phyloP scores from a whole-genome alignment of 2,797 vertebrate genomes.

The Valencia hispanica region DNA sequence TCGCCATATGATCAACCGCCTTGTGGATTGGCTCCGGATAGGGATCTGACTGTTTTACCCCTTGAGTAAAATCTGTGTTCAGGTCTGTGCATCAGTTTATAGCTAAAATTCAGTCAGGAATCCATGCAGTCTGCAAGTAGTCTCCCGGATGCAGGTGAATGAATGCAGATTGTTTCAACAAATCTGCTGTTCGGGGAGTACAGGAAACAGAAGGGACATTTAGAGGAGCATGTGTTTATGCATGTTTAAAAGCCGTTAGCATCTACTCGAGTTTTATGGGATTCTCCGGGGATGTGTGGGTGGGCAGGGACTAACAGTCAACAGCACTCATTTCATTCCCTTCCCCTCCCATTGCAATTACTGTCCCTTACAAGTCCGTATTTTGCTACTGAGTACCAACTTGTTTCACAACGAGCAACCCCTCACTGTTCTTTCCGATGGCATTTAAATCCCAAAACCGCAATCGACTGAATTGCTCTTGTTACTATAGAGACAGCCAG shows the following conservation, averaged over 20 bases:
- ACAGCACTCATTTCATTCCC: conserved; percentile 41
- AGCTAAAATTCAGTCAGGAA: conserved; percentile 6
- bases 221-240: conserved; percentile 48
- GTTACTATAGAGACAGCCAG: conserved; percentile 59
- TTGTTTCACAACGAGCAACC: conserved; percentile 34
- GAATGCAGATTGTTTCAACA: conserved; percentile 15
- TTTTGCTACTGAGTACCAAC: conserved; percentile 45
- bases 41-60: conserved; percentile 24
- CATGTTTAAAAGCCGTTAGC: conserved; percentile 55
- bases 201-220: conserved; percentile 33
- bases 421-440: conserved; percentile 36
- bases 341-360: conserved; percentile 46
- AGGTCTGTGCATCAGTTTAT: neutral
- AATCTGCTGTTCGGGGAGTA: conserved; percentile 16
- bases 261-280: conserved; percentile 39
- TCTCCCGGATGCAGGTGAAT: conserved; percentile 12
- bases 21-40: neutral
- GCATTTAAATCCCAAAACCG: conserved; percentile 45
- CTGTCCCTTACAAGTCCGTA: conserved; percentile 8
- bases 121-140: neutral
- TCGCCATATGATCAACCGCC: conserved; percentile 35
- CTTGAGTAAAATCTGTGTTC: conserved; percentile 5
- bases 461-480: conserved; percentile 24
- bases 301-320: conserved; percentile 39
- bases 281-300: conserved; percentile 56